A percentile compares a stretch with the other conserved stretches of the same genome.
These are phyloP conservation scores for Zaprionus kolodkinae DNA, from an alignment of 1,140 invertebrate genomes.

Conservation along the genomic window DNA sequence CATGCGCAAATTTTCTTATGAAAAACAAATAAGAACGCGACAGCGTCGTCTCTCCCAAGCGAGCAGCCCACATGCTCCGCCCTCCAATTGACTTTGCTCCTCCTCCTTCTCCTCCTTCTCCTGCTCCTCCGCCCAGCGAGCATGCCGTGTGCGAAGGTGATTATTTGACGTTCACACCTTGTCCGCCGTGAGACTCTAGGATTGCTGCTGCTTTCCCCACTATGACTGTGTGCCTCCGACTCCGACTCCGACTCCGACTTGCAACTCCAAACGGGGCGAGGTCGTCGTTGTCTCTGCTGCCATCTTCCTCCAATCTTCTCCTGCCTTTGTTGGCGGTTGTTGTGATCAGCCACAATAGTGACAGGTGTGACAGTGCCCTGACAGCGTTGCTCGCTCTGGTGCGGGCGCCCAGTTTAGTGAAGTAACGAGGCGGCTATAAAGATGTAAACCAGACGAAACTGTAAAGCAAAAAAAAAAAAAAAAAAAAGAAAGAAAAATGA, in stretches of 20 bases:
- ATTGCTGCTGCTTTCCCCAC: slow-evolving; percentile 5
- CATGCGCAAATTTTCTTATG: slow-evolving; percentile 64
- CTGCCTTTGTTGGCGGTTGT: slow-evolving; percentile 66
- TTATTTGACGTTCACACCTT: slow-evolving; percentile 82
- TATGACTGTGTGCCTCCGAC: no score
- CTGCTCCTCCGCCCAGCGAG: slow-evolving; percentile 18
- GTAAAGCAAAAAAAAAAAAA: slow-evolving; percentile 45
- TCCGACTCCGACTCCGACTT: slow-evolving; percentile 1
- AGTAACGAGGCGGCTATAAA: slow-evolving; percentile 61
- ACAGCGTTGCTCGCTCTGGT: slow-evolving; percentile 30
- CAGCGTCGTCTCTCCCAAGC: slow-evolving; percentile 4
- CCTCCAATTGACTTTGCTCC: slow-evolving; percentile 21
- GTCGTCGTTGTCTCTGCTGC: slow-evolving; percentile 31
- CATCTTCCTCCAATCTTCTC: slow-evolving; percentile 5
- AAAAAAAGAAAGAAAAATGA: no score
- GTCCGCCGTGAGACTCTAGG: slow-evolving; percentile 36
- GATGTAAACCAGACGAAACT: slow-evolving; percentile 71
- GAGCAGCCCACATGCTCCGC: not conserved
- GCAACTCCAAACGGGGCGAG: slow-evolving; percentile 29
- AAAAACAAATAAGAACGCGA: slow-evolving; percentile 63
- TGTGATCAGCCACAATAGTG: slow-evolving; percentile 81
- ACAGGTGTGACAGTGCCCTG: slow-evolving; percentile 77
- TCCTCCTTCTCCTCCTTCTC: not conserved
- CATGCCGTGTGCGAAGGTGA: slow-evolving; percentile 71
- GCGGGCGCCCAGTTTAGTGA: slow-evolving; percentile 29